Conservation (phyloP, 2,888 invertebrate species). For the Leptopilina syphax region DNA sequence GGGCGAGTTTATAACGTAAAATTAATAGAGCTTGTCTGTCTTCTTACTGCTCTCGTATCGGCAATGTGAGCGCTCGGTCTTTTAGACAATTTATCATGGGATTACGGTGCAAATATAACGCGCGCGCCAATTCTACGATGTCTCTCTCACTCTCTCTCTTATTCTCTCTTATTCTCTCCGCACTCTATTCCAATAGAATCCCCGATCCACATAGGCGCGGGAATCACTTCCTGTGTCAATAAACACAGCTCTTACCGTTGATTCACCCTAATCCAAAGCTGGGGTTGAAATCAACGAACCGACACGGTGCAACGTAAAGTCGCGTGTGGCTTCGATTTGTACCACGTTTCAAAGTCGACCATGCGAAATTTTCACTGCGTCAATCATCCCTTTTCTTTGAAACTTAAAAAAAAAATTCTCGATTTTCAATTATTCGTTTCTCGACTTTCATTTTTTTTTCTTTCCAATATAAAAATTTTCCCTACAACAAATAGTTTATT, state of each 20-base stretch:
- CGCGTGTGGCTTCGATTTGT: slow-evolving; percentile 41
- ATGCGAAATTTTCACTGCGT: slow-evolving; percentile 18
- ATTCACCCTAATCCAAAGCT: slow-evolving; percentile 64
- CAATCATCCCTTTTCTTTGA: not conserved
- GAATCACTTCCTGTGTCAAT: slow-evolving; percentile 75
- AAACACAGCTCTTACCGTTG: slow-evolving; percentile 70
- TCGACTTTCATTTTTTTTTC: not conserved
- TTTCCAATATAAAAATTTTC: not conserved
- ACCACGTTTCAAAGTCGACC: slow-evolving; percentile 36
- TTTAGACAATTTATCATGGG: slow-evolving; percentile 75
- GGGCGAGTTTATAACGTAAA: slow-evolving; percentile 73
- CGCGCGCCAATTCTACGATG: slow-evolving; percentile 51
- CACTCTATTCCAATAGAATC: not conserved
- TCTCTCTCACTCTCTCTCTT: slow-evolving; percentile 37
- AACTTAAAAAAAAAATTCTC: not conserved
- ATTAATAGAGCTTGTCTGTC: slow-evolving; percentile 74
- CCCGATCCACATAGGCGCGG: slow-evolving; percentile 61
- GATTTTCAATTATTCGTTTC: not conserved
- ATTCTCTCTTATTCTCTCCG: too few relatives aligned
- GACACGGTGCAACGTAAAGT: slow-evolving; percentile 50
- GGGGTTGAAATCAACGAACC: slow-evolving; percentile 64
- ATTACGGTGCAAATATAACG: slow-evolving; percentile 74
- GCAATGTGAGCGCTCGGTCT: slow-evolving; percentile 58
- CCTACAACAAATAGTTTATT: too few relatives aligned
- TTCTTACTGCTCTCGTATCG: slow-evolving; percentile 58